Evolutionary conservation across 2,113 vertebrate genomes (phyloP).

Genomic region (Zosterops lateralis): DNA sequence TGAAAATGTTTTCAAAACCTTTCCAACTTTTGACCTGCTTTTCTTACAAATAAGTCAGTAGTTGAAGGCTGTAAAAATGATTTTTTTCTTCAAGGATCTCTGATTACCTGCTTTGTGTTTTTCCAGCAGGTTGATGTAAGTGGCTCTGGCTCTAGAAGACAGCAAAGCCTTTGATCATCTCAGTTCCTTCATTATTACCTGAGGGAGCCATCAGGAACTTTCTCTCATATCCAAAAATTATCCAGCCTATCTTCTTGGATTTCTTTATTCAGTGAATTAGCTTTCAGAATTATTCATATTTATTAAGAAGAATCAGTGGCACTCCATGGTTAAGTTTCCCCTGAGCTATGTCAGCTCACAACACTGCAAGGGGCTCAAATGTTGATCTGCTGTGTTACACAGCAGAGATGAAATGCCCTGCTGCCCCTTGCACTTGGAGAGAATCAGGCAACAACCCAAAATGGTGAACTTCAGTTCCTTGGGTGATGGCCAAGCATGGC

Average conservation of each 20-base stretch:
- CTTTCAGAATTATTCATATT: constrained; percentile 56
- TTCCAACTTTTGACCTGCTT: neutral
- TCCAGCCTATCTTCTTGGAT: constrained; percentile 24
- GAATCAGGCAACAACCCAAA: neutral
- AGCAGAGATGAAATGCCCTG: neutral
- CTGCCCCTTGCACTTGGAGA: neutral
- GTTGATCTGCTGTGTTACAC: neutral
- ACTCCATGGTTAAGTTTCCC: neutral
- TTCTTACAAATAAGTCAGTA: neutral
- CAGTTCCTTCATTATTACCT: constrained; percentile 38
- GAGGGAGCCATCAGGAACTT: constrained; percentile 53
- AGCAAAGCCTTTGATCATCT: constrained; percentile 59
- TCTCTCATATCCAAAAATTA: constrained; percentile 52
- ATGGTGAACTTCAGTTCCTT: neutral
- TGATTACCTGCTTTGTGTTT: constrained; percentile 46
- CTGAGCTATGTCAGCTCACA: constrained; percentile 20
- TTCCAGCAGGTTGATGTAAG: constrained; percentile 29
- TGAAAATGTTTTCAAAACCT: neutral
- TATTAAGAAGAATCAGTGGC: constrained; percentile 18
- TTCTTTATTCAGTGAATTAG: constrained; percentile 50
- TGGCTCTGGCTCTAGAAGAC: constrained; percentile 50
- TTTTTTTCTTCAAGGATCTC: neutral
- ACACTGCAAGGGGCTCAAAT: neutral
- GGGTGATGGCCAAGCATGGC: neutral
- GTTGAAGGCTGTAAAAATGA: neutral